phyloP scores from a whole-genome alignment of 1,140 invertebrate genomes.

The Doryteuthis pealeii region DNA sequence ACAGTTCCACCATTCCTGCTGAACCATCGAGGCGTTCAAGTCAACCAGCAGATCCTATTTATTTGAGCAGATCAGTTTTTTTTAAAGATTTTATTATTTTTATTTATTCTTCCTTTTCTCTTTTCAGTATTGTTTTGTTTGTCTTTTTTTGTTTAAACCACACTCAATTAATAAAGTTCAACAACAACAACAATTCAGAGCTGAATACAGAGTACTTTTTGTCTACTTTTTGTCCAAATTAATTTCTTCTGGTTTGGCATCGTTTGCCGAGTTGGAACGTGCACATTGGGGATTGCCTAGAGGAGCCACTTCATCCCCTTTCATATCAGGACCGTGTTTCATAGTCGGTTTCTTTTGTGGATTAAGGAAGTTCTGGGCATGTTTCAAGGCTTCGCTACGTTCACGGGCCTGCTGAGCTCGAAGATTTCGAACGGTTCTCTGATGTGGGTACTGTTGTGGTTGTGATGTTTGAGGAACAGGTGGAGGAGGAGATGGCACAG shows the following conservation, averaged over 20 bases:
- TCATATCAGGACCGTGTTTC: neutral
- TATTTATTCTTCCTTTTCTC: no score
- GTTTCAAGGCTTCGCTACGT: constrained; percentile 41
- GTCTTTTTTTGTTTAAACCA: no score
- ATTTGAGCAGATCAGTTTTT: no score
- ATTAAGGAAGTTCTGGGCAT: constrained; percentile 48
- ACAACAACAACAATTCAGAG: no score
- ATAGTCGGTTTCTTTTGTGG: constrained; percentile 36
- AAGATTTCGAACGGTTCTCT: constrained; percentile 18
- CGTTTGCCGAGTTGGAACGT: neutral
- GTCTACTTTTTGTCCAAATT: neutral
- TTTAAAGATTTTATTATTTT: no score
- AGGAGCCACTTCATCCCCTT: neutral
- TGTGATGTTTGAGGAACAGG: constrained; percentile 7
- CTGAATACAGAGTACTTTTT: no score
- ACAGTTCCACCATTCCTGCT: no score
- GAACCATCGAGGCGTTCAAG: no score
- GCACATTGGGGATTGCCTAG: neutral
- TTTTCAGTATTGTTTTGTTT: no score
- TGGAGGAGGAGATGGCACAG: neutral
- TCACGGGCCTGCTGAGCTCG: constrained; percentile 47
- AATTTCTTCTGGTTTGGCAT: neutral
- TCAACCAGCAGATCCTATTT: no score
- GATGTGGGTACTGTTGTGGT: neutral
- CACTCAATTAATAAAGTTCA: no score